These are phyloP conservation scores for Hyaena hyaena DNA, from an alignment of 2,113 vertebrate genomes.

Conservation along the genomic window DNA sequence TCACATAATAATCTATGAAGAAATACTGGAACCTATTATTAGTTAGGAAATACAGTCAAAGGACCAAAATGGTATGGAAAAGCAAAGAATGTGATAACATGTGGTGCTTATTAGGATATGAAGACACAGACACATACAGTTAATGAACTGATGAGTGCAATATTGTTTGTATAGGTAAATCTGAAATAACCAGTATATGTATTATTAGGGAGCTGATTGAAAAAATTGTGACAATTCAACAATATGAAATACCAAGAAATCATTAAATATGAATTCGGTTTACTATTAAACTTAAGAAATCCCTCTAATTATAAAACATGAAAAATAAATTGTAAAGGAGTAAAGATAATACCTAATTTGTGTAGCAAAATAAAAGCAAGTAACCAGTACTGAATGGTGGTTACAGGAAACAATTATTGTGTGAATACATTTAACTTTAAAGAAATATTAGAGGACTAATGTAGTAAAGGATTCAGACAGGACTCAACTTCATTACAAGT, in stretches of 20 bases:
- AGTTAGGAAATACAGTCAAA: background rate
- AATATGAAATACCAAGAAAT: background rate
- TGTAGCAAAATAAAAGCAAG: background rate
- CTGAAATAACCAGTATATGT: background rate
- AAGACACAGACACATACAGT: background rate
- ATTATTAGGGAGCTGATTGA: background rate
- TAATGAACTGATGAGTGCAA: background rate
- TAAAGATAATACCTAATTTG: background rate
- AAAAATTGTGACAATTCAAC: background rate
- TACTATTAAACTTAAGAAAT: background rate
- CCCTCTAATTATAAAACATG: background rate
- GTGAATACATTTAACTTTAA: background rate
- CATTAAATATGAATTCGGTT: background rate
- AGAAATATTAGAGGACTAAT: background rate
- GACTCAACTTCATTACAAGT: background rate
- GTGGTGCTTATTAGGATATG: background rate
- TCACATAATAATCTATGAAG: background rate
- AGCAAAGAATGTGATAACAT: background rate
- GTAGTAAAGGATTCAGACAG: background rate
- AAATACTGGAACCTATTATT: background rate
- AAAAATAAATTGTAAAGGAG: background rate
- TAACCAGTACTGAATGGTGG: background rate
- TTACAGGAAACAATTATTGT: background rate
- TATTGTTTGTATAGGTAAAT: background rate
- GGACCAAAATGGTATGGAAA: background rate